A percentile compares a stretch with the other conserved stretches of the same genome.
Evolutionary conservation across 1,140 invertebrate species (phyloP).

Genomic region (Penaeus indicus): DNA sequence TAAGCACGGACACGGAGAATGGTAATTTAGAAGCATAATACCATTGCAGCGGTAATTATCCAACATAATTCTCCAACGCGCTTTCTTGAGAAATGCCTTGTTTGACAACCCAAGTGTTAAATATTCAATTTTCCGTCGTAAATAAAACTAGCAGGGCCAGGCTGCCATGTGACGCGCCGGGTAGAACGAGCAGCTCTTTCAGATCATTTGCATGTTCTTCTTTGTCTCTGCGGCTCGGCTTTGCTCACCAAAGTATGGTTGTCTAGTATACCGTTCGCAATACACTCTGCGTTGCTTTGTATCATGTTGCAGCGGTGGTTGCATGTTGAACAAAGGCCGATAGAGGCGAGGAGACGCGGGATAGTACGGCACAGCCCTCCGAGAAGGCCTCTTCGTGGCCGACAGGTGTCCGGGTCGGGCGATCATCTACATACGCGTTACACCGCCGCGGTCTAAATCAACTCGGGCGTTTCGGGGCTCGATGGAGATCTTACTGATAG

Average conservation of each 20-base stretch:
- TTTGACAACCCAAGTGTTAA: slow-evolving; percentile 62
- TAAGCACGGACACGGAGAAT: slow-evolving; percentile 32
- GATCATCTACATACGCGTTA: slow-evolving; percentile 40
- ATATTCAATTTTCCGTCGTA: slow-evolving; percentile 62
- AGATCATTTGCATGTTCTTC: slow-evolving; percentile 46
- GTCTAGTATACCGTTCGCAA: too few species aligned
- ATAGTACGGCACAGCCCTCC: background rate
- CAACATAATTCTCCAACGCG: slow-evolving; percentile 62
- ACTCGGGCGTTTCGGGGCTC: slow-evolving; percentile 13
- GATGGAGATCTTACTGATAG: slow-evolving; percentile 44
- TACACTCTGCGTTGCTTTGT: too few species aligned
- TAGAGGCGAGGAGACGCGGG: background rate
- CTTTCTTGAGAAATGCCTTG: slow-evolving; percentile 62
- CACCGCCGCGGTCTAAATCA: slow-evolving; percentile 27
- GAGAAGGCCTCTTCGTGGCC: background rate
- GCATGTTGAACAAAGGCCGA: too few species aligned
- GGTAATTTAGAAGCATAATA: slow-evolving; percentile 42
- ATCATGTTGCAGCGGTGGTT: too few species aligned
- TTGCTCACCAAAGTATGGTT: background rate
- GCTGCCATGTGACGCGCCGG: slow-evolving; percentile 54
- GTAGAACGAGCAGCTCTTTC: slow-evolving; percentile 42
- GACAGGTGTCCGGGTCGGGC: background rate
- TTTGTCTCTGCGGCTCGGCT: too few species aligned
- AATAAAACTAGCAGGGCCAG: slow-evolving; percentile 52
- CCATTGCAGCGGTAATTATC: slow-evolving; percentile 52